phyloP scores from a whole-genome alignment of 2,797 vertebrate species.

The Hylomyscus alleni region DNA sequence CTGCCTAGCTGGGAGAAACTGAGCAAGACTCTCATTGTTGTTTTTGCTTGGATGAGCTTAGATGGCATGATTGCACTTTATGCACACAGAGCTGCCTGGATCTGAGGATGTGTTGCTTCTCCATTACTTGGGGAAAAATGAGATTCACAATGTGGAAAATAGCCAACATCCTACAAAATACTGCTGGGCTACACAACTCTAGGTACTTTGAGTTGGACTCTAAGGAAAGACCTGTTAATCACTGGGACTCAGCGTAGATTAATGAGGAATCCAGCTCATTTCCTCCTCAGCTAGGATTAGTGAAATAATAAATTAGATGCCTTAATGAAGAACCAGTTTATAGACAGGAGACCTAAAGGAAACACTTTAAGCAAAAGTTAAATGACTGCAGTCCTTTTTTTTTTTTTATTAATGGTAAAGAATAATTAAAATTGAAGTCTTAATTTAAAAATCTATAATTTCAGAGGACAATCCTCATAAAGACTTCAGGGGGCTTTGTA shows the following conservation, averaged over 20 bases:
- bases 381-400: neutral
- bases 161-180: neutral
- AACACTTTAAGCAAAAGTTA: slow-evolving; percentile 1
- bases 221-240: slow-evolving; percentile 13
- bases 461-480: neutral
- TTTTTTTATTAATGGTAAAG: neutral
- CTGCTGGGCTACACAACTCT: neutral
- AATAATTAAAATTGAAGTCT: neutral
- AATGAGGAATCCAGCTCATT: slow-evolving; percentile 17
- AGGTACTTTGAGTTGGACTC: neutral
- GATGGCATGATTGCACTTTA: neutral
- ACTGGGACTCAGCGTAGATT: slow-evolving; percentile 4
- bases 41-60: neutral
- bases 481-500: neutral
- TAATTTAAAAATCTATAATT: neutral
- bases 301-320: slow-evolving; percentile 24
- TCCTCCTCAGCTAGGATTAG: slow-evolving; percentile 36
- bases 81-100: neutral
- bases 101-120: neutral
- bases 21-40: neutral
- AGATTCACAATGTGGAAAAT: neutral
- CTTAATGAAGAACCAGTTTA: neutral
- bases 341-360: slow-evolving; percentile 25
- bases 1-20: neutral
- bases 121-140: neutral